Evolutionary conservation across 2,888 invertebrate species (phyloP).

Genomic region (Ophion slaviceki): DNA sequence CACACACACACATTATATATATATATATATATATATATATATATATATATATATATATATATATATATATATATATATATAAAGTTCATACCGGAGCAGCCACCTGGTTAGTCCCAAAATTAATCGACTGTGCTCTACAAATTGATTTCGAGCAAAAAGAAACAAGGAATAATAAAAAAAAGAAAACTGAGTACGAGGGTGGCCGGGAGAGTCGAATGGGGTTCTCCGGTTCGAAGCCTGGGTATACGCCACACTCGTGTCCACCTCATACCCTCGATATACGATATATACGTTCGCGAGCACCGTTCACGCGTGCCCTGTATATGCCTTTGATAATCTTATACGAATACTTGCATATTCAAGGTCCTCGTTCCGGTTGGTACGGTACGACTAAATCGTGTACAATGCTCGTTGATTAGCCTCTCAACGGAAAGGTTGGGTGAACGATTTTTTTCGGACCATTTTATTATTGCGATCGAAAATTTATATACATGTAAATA

Average conservation of each 20-base stretch:
- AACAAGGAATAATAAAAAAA: background rate
- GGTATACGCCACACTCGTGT: constrained; percentile 49
- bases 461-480: too few species aligned
- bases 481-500: too few species aligned
- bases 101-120: constrained; percentile 74
- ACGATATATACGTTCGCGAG: background rate
- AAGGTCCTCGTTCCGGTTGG: too few species aligned
- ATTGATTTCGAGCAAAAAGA: constrained; percentile 78
- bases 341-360: too few species aligned
- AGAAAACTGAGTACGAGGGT: constrained; percentile 9
- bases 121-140: constrained; percentile 78
- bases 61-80: too few species aligned
- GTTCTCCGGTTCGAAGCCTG: constrained; percentile 66
- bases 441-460: too few species aligned
- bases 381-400: too few species aligned
- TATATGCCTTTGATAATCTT: too few species aligned
- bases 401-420: too few species aligned
- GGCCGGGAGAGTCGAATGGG: constrained; percentile 56
- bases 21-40: background rate
- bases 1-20: too few species aligned
- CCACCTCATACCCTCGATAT: background rate
- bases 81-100: constrained; percentile 53
- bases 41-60: too few species aligned
- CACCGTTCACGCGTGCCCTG: background rate
- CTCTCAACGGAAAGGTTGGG: too few species aligned